A percentile compares a stretch with the other conserved stretches of the same genome.
Conservation (phyloP, 2,888 invertebrate genomes). For the Acleris emargana region DNA sequence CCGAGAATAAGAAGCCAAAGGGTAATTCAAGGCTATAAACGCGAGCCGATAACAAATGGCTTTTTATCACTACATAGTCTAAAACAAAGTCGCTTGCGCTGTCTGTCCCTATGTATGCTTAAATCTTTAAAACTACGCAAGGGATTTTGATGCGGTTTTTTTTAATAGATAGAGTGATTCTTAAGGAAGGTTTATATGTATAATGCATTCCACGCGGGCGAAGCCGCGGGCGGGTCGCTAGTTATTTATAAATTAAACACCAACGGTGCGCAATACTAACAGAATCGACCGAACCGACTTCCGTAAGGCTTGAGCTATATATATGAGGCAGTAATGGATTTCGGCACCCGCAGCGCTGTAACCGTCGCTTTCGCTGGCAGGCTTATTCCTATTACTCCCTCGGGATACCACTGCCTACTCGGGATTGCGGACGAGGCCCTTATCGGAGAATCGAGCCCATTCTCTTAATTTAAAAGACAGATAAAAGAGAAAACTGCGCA, state of each 20-base stretch:
- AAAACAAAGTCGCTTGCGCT: no score
- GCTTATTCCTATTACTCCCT: constrained; percentile 40
- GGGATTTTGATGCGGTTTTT: no score
- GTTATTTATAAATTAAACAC: background rate
- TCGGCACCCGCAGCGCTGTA: constrained; percentile 40
- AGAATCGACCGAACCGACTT: constrained; percentile 7
- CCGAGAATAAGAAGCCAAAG: background rate
- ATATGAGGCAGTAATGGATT: constrained; percentile 28
- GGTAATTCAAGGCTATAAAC: background rate
- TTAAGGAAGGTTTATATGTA: no score
- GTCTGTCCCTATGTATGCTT: no score
- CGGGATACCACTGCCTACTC: constrained; percentile 33
- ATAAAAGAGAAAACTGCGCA: constrained; percentile 13
- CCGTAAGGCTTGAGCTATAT: constrained; percentile 1
- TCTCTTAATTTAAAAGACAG: constrained; percentile 30
- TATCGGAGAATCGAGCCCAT: constrained; percentile 22
- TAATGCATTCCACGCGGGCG: no score
- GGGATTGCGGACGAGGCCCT: constrained; percentile 31
- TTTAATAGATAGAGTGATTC: no score
- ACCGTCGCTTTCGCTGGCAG: constrained; percentile 43
- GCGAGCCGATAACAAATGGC: background rate
- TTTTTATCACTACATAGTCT: no score
- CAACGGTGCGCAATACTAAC: background rate
- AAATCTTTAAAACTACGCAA: no score
- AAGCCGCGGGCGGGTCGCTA: no score